A percentile compares a stretch with the other conserved stretches of the same genome.
Conservation (phyloP, 2,113 vertebrate genomes). For the Trochalopteron elliotii region DNA sequence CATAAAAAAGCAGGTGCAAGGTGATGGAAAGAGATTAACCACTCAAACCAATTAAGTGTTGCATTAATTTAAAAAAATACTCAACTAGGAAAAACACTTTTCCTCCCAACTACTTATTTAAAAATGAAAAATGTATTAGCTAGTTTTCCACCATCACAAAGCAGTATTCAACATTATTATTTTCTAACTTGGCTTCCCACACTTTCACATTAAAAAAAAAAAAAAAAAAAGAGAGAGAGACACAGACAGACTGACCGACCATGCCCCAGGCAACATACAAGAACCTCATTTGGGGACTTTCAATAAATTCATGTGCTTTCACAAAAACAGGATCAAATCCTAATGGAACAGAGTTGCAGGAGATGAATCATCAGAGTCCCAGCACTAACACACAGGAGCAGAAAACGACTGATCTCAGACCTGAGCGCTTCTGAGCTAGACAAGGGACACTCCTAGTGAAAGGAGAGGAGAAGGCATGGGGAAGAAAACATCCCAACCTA, state of each 20-base stretch:
- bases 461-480: neutral
- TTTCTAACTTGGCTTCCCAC: neutral
- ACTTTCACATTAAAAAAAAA: neutral
- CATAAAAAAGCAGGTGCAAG: constrained; percentile 49
- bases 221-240: neutral
- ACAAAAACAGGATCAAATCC: constrained; percentile 8
- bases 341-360: neutral
- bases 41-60: constrained; percentile 44
- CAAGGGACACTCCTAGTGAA: constrained; percentile 33
- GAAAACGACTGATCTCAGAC: neutral
- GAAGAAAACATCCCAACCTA: constrained; percentile 48
- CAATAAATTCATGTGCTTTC: neutral
- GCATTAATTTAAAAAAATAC: constrained; percentile 57
- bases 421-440: neutral
- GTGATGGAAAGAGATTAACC: constrained; percentile 36
- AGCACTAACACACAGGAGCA: neutral
- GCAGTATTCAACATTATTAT: neutral
- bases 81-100: neutral
- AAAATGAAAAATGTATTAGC: constrained; percentile 38
- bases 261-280: neutral
- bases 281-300: neutral
- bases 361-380: neutral
- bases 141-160: constrained; percentile 13
- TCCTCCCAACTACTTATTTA: neutral
- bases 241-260: neutral